Base-by-base conservation (phyloP, 2,113 vertebrate genomes). In the Chamaea fasciata region DNA sequence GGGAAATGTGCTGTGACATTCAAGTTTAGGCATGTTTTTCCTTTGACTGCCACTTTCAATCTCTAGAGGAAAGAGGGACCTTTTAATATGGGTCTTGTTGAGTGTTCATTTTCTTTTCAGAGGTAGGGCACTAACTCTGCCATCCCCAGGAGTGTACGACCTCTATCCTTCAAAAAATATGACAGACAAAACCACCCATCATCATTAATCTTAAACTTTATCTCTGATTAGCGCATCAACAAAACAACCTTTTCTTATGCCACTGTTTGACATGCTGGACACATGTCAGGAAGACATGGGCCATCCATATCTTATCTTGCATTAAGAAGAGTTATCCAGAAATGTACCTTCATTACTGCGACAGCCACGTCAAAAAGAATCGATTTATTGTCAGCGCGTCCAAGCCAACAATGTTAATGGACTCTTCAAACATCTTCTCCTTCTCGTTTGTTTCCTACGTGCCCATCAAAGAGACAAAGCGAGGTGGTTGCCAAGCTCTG, bases 331-430 rank as follows among this genome's bases (percentile, higher is more conserved):
- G 95, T 96, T 96, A 96, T 94, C 96, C 97, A 98, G 96, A 98
- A 97, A 98, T 94, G 95, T 97, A 96, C 97, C 97, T 98, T 98
- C 97, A 98, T 98, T 98, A 98, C 96, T 71, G 96, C 67, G 57
- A 98, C 97, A 97, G 92, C 94, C 95, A 93, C 79, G 97, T 98
- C 98, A 98, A 97, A 98, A 98, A 98, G 96, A 89, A 98, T 98
- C 59, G 94, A 98, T 97, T 97, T 98, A 96, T 97, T 98, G 98
- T 98, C 98, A 98, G 26, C 76, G 3, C 87, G 91, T 97, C 97
- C 90, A 95, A 95, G 97, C 97, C 96, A 97, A 96, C 97, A 80
- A 95, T 96, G 97, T 97, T 98, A 98, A 98, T 98, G 97, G 97
- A 98, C 94, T 94, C 96, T 94, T 98, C 97, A 98, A 97, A 96